Conservation (phyloP, 1,140 invertebrate genomes). For the Drosophila hydei region DNA sequence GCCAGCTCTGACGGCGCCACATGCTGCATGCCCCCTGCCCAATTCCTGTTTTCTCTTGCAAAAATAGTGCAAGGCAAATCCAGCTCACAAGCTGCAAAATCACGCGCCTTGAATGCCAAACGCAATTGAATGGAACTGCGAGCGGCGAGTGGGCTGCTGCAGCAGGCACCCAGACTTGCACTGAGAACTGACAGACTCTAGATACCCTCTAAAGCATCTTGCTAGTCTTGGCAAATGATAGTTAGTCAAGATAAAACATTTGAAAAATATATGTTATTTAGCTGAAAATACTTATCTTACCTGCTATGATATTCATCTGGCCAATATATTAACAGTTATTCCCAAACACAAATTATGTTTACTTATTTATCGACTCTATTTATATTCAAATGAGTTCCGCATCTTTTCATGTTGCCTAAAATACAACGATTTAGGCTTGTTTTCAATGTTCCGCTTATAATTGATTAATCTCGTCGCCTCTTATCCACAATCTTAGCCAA, state of each 20-base stretch:
- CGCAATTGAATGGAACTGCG: conserved; percentile 42
- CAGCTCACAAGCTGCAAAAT: conserved; percentile 77
- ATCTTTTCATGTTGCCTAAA: no score
- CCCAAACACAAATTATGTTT: no score
- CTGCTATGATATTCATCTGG: no score
- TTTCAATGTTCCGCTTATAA: not conserved
- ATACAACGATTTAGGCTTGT: no score
- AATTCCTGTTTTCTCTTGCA: not conserved
- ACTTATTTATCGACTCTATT: no score
- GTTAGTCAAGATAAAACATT: no score
- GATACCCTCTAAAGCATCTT: conserved; percentile 9
- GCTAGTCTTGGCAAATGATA: no score
- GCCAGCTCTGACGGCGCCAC: not conserved
- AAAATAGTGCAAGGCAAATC: conserved; percentile 73
- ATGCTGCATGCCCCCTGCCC: not conserved
- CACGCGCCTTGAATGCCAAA: conserved; percentile 73
- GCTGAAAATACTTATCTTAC: no score
- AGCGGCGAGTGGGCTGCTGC: not conserved
- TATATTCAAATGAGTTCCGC: no score
- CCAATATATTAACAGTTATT: no score
- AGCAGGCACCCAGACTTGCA: not conserved
- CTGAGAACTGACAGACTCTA: not conserved
- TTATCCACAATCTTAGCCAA: no score
- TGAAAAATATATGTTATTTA: no score
- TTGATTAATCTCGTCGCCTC: not conserved